Evolutionary conservation across 2,888 invertebrate species (phyloP).

Genomic region (Elgonia sp.): DNA sequence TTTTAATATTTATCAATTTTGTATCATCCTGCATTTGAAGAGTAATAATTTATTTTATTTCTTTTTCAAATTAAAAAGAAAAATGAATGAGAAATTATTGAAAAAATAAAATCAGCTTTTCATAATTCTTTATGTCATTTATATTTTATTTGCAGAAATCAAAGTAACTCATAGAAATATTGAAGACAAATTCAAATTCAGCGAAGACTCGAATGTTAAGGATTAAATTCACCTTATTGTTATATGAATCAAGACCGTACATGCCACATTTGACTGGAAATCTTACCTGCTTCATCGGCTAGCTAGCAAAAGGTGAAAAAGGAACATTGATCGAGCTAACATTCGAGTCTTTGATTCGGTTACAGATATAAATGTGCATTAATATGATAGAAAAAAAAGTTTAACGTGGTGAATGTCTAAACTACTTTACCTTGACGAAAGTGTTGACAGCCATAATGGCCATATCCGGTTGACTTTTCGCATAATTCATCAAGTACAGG

Average conservation of each 20-base stretch:
- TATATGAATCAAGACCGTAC: constrained; percentile 26
- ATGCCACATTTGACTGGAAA: constrained; percentile 55
- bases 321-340: constrained; percentile 67
- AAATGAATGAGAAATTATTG: background rate
- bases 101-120: constrained; percentile 56
- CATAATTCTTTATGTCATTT: constrained; percentile 56
- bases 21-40: constrained; percentile 4
- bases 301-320: constrained; percentile 54
- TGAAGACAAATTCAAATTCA: constrained; percentile 73
- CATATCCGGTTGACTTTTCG: constrained; percentile 99
- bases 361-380: constrained; percentile 81
- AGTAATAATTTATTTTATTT: background rate
- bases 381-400: constrained; percentile 77
- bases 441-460: constrained; percentile 99
- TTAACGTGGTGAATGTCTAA: constrained; percentile 75
- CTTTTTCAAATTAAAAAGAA: background rate
- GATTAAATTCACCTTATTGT: constrained; percentile 14
- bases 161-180: constrained; percentile 65
- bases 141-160: constrained; percentile 63
- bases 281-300: constrained; percentile 66
- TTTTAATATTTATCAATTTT: background rate
- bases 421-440: constrained; percentile 96
- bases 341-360: constrained; percentile 68
- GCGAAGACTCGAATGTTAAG: constrained; percentile 66
- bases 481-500: constrained; percentile 99